Evolutionary conservation across 2,113 vertebrate genomes (phyloP).

Genomic region (Gasterosteus aculeatus): DNA sequence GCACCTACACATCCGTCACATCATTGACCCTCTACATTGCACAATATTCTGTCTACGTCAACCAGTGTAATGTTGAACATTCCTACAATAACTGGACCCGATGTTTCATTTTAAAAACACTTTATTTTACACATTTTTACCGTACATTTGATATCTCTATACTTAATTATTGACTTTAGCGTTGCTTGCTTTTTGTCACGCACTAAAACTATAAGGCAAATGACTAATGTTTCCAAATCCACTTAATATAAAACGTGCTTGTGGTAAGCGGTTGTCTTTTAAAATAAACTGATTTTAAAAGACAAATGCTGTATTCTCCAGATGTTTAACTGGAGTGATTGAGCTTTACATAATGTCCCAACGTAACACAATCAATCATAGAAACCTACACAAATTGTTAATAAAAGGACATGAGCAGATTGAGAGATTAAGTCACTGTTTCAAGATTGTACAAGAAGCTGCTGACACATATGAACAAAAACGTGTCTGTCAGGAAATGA

Average conservation of each 20-base stretch:
- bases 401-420: background rate
- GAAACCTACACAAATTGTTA: background rate
- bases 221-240: background rate
- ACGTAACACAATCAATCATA: background rate
- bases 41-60: background rate
- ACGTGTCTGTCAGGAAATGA: constrained; percentile 49
- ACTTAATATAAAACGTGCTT: background rate
- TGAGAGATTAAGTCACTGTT: background rate
- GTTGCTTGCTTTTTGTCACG: background rate
- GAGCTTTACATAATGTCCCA: background rate
- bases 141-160: background rate
- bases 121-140: background rate
- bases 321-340: background rate
- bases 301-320: background rate
- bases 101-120: background rate
- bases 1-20: background rate
- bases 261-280: background rate
- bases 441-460: constrained; percentile 31
- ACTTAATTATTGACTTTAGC: background rate
- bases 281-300: background rate
- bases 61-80: background rate
- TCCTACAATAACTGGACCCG: background rate
- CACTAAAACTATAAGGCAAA: background rate
- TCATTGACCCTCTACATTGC: background rate
- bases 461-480: constrained; percentile 43